Evolutionary conservation across 2,113 vertebrate genomes (phyloP), one percentile per base, ranked within the genome.

Genomic region (Mixornis gularis): DNA sequence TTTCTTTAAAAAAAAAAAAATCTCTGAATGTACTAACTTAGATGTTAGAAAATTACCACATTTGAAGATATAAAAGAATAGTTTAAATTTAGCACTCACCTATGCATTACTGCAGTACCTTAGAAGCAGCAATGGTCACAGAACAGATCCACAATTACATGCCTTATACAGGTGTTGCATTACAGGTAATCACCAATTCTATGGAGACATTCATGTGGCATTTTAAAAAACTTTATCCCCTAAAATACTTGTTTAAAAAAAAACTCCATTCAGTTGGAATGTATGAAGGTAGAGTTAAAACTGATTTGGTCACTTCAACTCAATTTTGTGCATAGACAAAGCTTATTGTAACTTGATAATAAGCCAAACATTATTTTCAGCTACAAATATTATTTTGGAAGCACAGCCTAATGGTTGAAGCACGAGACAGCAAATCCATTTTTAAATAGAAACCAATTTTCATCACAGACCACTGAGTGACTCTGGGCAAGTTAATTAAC

Each of bases 401-500:
- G 76, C 66, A 58, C 38, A 69, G 20, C 5, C 80, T 86, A 71
- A 65, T 14, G 30, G 71, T 30, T 85, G 59, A 91, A 87, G 90
- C 32, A 63, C 26, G 27, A 94, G 71, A 62, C 3, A 27, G 26
- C 32, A 91, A 92, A 83, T 64, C 41, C 52, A 63, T 76, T 87
- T 90, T 83, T 34, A 90, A 90, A 93, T 27, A 92, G 58, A 88
- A 88, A 92, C 71, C 48, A 44, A 81, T 94, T 95, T 82, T 83
- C 85, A 88, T 63, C 82, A 89, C 70, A 94, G 65, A 89, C 91
- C 66, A 92, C 77, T 48, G 49, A 79, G 43, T 79, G 78, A 92
- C 71, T 87, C 79, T 80, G 85, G 64, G 81, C 88, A 95, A 94
- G 78, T 90, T 87, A 95, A 95, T 95, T 94, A 96, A 96, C 89